These are phyloP conservation scores for Clarias batrachus DNA, from an alignment of 2,113 vertebrate genomes.

Conservation along the genomic window DNA sequence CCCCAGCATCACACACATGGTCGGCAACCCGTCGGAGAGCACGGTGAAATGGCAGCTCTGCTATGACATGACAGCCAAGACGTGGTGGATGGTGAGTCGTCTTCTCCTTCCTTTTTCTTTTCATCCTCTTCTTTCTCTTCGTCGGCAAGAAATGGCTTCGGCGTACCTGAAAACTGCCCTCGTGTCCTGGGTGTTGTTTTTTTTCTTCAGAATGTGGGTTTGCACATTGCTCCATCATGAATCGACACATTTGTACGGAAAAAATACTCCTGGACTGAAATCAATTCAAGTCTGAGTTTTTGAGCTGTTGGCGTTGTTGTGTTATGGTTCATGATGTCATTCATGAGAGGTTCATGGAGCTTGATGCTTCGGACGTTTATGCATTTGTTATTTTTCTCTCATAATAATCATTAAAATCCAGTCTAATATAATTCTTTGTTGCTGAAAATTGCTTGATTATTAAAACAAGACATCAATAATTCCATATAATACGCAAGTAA, in stretches of 20 bases:
- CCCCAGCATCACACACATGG: slow-evolving; percentile 50
- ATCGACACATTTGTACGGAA: too few species aligned
- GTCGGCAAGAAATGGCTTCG: not conserved
- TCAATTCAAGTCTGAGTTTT: not conserved
- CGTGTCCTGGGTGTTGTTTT: not conserved
- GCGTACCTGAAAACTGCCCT: not conserved
- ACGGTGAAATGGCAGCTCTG: slow-evolving; percentile 88
- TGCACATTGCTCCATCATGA: not conserved
- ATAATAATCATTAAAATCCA: too few species aligned
- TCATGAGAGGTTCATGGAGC: not conserved
- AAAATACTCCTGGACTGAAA: not conserved
- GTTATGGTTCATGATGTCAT: not conserved
- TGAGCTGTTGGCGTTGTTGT: not conserved
- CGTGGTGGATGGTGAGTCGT: slow-evolving; percentile 94
- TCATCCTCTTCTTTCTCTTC: not conserved
- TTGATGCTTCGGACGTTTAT: not conserved
- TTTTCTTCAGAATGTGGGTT: not conserved
- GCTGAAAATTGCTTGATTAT: not conserved
- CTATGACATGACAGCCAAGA: slow-evolving; percentile 82
- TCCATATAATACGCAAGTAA: not conserved
- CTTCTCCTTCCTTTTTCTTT: not conserved
- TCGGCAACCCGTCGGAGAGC: slow-evolving; percentile 51
- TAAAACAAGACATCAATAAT: not conserved
- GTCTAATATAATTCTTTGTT: not conserved
- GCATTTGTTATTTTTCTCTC: not conserved